Evolutionary conservation across 2,797 vertebrate genomes (phyloP).

Genomic region (Erpetoichthys calabaricus): DNA sequence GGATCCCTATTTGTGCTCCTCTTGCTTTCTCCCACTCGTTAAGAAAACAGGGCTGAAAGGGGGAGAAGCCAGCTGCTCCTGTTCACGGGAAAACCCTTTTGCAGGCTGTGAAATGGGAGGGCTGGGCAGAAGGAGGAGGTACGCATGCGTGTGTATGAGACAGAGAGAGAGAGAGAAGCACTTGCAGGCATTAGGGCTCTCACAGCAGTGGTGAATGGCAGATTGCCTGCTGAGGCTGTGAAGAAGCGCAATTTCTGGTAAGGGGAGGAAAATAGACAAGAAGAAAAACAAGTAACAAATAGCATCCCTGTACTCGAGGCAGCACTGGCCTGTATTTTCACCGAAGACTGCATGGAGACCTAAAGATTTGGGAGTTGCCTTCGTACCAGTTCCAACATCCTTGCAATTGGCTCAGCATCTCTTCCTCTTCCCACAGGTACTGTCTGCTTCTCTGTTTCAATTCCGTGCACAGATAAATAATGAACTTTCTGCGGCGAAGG

Average conservation of each 20-base stretch:
- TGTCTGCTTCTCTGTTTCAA: neutral
- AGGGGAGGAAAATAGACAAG: constrained; percentile 10
- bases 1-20: too few relatives aligned
- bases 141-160: constrained; percentile 10
- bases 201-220: constrained; percentile 23
- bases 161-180: constrained; percentile 40
- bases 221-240: constrained; percentile 23
- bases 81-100: neutral
- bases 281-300: constrained; percentile 36
- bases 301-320: constrained; percentile 15
- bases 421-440: too few relatives aligned
- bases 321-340: constrained; percentile 34
- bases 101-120: constrained; percentile 43
- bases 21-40: too few relatives aligned
- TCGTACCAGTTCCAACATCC: too few relatives aligned
- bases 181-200: constrained; percentile 36
- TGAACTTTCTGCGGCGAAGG: constrained; percentile 95
- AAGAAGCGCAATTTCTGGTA: constrained; percentile 4
- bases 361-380: constrained; percentile 12
- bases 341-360: constrained; percentile 29
- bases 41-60: too few relatives aligned
- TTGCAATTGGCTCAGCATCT: too few relatives aligned
- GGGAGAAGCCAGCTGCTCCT: neutral
- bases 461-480: constrained; percentile 27
- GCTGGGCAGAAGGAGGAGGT: constrained; percentile 16